Percentiles rank a stretch among this genome's conserved stretches.
phyloP scores from a whole-genome alignment of 2,797 vertebrate species.

The Glyptemys insculpta region DNA sequence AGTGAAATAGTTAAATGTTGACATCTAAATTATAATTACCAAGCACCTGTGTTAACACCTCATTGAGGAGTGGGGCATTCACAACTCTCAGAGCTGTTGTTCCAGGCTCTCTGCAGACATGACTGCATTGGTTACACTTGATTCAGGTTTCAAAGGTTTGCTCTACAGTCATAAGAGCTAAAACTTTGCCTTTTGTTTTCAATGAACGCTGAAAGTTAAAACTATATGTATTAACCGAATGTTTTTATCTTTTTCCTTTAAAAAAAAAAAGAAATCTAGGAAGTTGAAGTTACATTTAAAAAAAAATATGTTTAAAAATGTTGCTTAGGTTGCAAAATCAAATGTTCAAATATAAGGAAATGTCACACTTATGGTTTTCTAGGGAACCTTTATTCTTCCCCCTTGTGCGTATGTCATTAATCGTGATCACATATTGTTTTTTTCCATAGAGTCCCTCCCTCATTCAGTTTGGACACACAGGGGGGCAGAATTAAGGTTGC shows the following conservation, averaged over 20 bases:
- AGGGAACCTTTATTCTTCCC: not conserved
- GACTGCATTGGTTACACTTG: not conserved
- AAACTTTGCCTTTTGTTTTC: not conserved
- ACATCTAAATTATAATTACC: rapidly evolving
- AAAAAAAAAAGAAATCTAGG: not conserved
- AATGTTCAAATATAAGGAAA: not conserved
- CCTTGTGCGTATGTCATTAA: not conserved
- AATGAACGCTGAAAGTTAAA: not conserved
- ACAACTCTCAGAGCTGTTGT: not conserved
- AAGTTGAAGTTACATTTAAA: no score
- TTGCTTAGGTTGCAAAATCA: not conserved
- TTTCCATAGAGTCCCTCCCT: not conserved
- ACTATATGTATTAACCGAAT: not conserved
- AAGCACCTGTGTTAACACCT: not conserved
- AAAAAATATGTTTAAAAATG: not conserved
- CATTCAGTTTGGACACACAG: not conserved
- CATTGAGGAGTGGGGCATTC: not conserved
- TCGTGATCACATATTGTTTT: not conserved
- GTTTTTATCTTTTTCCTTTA: not conserved
- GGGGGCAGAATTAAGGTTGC: rapidly evolving
- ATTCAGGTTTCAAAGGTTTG: not conserved
- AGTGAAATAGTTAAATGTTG: not conserved
- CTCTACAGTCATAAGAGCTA: not conserved
- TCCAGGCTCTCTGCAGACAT: not conserved
- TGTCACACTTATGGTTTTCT: not conserved